Conservation (phyloP, 2,888 invertebrate species). For the Eristalis intricaria region DNA sequence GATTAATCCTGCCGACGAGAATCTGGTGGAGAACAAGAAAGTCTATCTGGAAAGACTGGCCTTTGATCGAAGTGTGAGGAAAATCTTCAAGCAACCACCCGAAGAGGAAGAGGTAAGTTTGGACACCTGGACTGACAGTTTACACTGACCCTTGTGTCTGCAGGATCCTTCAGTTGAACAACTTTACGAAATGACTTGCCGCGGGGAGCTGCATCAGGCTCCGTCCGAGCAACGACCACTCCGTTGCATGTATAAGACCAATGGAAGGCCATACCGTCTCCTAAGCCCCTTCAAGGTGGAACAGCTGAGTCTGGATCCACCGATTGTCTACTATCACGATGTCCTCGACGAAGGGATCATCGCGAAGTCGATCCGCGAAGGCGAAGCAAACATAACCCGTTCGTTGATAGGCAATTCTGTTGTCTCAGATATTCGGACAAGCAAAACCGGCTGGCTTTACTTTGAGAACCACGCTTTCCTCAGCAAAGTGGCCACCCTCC, state of each 20-base stretch:
- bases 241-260: slow-evolving; percentile 77
- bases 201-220: slow-evolving; percentile 82
- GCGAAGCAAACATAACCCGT: slow-evolving; percentile 50
- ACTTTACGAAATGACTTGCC: slow-evolving; percentile 78
- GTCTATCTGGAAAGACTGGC: slow-evolving; percentile 5
- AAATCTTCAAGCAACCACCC: not conserved
- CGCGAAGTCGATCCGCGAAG: slow-evolving; percentile 47
- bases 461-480: slow-evolving; percentile 51
- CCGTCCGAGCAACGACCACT: slow-evolving; percentile 76
- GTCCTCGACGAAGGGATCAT: slow-evolving; percentile 63
- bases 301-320: slow-evolving; percentile 71
- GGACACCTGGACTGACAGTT: not conserved
- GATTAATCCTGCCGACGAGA: slow-evolving; percentile 65
- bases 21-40: slow-evolving; percentile 8
- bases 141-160: not conserved
- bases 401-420: slow-evolving; percentile 66
- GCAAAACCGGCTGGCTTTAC: slow-evolving; percentile 72
- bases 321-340: slow-evolving; percentile 70
- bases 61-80: not conserved
- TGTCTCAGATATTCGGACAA: slow-evolving; percentile 62
- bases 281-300: slow-evolving; percentile 74
- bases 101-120: not conserved
- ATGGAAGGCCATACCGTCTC: slow-evolving; percentile 73
- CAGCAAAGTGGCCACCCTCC: slow-evolving; percentile 53
- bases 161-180: not conserved